phyloP scores from a whole-genome alignment of 64 coral and sea anemone species.

The Cladopsammia gracilis region DNA sequence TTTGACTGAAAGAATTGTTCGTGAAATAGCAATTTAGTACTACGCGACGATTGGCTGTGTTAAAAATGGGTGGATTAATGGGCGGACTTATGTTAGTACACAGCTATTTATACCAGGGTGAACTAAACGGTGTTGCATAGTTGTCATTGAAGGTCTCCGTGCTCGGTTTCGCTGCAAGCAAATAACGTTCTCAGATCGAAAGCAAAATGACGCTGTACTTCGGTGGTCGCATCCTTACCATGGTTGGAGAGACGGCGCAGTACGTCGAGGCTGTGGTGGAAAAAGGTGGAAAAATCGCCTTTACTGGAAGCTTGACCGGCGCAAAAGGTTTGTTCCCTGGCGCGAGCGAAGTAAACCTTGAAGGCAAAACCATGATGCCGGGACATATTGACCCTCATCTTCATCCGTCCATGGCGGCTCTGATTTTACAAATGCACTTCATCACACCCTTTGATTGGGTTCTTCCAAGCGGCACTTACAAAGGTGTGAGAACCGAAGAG shows the following conservation, averaged over 20 bases:
- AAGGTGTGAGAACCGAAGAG: neutral
- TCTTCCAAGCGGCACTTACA: slow-evolving; percentile 6
- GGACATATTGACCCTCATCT: slow-evolving; percentile 53
- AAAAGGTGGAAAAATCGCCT: slow-evolving; percentile 45
- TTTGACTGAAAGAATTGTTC: too few relatives aligned
- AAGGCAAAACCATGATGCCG: slow-evolving; percentile 42
- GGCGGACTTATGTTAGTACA: neutral
- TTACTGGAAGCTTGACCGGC: slow-evolving; percentile 30
- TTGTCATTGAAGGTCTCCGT: neutral
- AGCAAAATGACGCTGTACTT: slow-evolving; percentile 36
- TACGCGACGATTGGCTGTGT: neutral
- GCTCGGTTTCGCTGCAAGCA: neutral
- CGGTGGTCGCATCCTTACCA: slow-evolving; percentile 53
- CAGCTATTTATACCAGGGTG: neutral
- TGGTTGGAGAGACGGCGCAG: slow-evolving; percentile 41
- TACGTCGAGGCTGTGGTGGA: slow-evolving; percentile 64
- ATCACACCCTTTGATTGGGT: slow-evolving; percentile 51
- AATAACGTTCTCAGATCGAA: neutral
- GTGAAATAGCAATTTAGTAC: too few relatives aligned
- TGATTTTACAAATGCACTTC: slow-evolving; percentile 16
- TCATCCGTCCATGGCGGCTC: slow-evolving; percentile 41
- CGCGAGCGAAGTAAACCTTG: neutral
- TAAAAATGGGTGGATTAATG: neutral
- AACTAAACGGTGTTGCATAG: neutral
- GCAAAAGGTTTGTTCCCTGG: neutral